Evolutionary conservation across 2,888 invertebrate genomes (phyloP).

Genomic region (Bellardia bayeri): DNA sequence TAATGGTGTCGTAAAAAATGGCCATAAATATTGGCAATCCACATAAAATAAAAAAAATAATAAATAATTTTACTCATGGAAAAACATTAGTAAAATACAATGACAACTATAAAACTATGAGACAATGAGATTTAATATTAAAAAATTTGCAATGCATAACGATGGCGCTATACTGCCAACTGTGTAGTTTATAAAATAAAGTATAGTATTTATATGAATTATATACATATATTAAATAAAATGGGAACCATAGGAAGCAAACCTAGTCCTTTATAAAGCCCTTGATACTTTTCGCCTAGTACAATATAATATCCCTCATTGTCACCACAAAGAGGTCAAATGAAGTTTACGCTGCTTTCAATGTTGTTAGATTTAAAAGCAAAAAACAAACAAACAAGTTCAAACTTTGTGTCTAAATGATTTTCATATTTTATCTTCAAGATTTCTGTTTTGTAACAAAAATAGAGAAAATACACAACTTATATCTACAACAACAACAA

Average conservation of each 20-base stretch:
- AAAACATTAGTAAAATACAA: not conserved
- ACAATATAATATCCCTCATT: not conserved
- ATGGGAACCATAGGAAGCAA: no score
- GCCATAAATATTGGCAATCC: slow-evolving; percentile 18
- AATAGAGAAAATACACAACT: not conserved
- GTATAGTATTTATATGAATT: no score
- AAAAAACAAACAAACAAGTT: slow-evolving; percentile 1
- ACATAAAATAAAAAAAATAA: slow-evolving; percentile 18
- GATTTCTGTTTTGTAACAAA: slow-evolving; percentile 35
- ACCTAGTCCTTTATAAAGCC: not conserved
- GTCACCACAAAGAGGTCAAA: slow-evolving; percentile 23
- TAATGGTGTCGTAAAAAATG: slow-evolving; percentile 17
- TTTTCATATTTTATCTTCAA: slow-evolving; percentile 51
- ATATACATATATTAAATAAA: no score
- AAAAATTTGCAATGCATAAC: no score
- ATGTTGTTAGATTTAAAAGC: not conserved
- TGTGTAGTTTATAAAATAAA: no score
- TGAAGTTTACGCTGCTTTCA: slow-evolving; percentile 29
- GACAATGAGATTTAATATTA: no score
- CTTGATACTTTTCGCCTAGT: not conserved
- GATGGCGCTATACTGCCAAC: no score
- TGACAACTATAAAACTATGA: not conserved
- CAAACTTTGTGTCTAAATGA: slow-evolving; percentile 22
- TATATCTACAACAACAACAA: not conserved
- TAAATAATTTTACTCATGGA: not conserved